A percentile compares a stretch with the other conserved stretches of the same genome.
phyloP scores from a whole-genome alignment of 2,113 vertebrate genomes.

The Cynocephalus volans region DNA sequence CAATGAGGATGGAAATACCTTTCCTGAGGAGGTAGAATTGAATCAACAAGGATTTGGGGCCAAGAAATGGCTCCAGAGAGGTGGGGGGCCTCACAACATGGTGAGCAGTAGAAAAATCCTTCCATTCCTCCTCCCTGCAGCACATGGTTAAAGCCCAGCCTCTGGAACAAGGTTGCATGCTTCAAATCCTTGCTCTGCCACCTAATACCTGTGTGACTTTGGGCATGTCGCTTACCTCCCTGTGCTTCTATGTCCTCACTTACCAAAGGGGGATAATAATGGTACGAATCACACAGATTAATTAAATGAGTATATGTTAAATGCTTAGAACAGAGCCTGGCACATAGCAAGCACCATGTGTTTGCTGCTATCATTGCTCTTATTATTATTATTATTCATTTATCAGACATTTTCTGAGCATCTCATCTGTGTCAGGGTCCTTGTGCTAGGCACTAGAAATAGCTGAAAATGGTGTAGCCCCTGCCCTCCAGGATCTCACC shows the following conservation, averaged over 20 bases:
- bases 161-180: not conserved
- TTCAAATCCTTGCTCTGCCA: not conserved
- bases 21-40: not conserved
- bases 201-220: not conserved
- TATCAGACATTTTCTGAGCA: not conserved
- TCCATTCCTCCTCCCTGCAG: not conserved
- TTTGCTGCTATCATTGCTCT: not conserved
- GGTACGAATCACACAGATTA: not conserved
- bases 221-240: not conserved
- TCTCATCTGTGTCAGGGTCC: not conserved
- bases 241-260: not conserved
- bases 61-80: not conserved
- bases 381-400: not conserved
- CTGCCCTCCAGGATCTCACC: not conserved
- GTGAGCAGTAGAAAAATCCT: not conserved
- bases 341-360: not conserved
- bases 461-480: no score
- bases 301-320: not conserved
- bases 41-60: not conserved
- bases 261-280: not conserved
- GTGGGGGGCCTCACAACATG: not conserved
- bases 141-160: not conserved
- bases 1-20: not conserved
- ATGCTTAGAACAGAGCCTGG: not conserved
- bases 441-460: not conserved